These are phyloP conservation scores for Chaetodon auriga DNA, from an alignment of 2,113 vertebrate genomes.

Conservation along the genomic window DNA sequence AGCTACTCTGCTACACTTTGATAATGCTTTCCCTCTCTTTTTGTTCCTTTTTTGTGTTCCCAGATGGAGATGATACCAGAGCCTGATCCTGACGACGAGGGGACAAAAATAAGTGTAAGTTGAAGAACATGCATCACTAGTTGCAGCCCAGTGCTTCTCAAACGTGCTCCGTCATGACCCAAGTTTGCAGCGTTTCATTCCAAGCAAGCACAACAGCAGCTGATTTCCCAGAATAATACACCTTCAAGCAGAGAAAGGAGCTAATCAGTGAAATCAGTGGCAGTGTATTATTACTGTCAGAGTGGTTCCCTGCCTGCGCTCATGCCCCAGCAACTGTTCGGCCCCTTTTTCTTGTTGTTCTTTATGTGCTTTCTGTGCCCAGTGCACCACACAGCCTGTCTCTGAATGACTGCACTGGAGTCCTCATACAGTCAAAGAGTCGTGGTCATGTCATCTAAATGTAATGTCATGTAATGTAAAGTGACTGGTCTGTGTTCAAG, in stretches of 20 bases:
- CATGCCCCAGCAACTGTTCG: slow-evolving; percentile 19
- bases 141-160: background rate
- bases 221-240: slow-evolving; percentile 72
- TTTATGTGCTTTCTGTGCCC: slow-evolving; percentile 9
- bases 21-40: slow-evolving; percentile 36
- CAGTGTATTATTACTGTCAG: slow-evolving; percentile 69
- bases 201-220: slow-evolving; percentile 57
- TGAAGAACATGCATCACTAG: background rate
- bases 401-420: background rate
- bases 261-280: slow-evolving; percentile 71
- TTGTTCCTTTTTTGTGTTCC: slow-evolving; percentile 44
- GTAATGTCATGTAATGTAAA: background rate
- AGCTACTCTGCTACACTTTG: background rate
- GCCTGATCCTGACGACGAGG: slow-evolving; percentile 84
- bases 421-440: background rate
- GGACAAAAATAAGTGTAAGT: slow-evolving; percentile 88
- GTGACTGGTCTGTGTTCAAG: background rate
- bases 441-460: background rate
- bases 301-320: slow-evolving; percentile 43
- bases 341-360: slow-evolving; percentile 6
- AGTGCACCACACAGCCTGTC: background rate
- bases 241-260: slow-evolving; percentile 60
- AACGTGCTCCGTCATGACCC: background rate
- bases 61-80: slow-evolving; percentile 84
- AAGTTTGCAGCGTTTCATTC: slow-evolving; percentile 15